Percentiles rank a stretch among this genome's conserved stretches.
Evolutionary conservation across 2,113 vertebrate genomes (phyloP).

Genomic region (Genyomyrus donnyi): DNA sequence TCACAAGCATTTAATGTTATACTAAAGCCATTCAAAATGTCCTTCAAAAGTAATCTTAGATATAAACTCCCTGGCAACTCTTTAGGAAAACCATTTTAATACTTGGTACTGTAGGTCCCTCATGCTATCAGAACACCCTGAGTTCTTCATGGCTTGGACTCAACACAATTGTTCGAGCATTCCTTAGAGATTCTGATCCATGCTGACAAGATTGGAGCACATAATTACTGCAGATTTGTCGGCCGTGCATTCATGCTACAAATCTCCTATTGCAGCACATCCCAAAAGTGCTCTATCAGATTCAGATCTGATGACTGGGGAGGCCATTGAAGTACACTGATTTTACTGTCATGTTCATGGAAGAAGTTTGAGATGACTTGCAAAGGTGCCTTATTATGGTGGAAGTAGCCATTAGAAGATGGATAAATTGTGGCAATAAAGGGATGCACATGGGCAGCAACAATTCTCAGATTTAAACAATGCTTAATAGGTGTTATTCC

Average conservation of each 20-base stretch:
- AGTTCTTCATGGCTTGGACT: background rate
- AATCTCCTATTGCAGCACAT: background rate
- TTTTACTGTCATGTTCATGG: background rate
- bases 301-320: background rate
- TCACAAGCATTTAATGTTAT: background rate
- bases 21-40: no score
- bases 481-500: background rate
- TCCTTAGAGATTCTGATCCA: background rate
- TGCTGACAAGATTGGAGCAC: background rate
- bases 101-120: no score
- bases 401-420: background rate
- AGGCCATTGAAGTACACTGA: background rate
- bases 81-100: background rate
- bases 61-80: background rate
- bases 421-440: background rate
- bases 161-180: background rate
- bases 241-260: background rate
- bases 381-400: background rate
- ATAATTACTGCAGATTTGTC: background rate
- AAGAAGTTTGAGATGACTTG: background rate
- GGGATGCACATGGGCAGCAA: background rate
- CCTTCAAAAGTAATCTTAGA: background rate
- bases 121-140: background rate
- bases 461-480: background rate
- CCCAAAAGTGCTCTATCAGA: background rate